Evolutionary conservation across 2,797 vertebrate genomes (phyloP), one percentile per base, ranked within the genome.

Genomic region (Sebastes flavidus): DNA sequence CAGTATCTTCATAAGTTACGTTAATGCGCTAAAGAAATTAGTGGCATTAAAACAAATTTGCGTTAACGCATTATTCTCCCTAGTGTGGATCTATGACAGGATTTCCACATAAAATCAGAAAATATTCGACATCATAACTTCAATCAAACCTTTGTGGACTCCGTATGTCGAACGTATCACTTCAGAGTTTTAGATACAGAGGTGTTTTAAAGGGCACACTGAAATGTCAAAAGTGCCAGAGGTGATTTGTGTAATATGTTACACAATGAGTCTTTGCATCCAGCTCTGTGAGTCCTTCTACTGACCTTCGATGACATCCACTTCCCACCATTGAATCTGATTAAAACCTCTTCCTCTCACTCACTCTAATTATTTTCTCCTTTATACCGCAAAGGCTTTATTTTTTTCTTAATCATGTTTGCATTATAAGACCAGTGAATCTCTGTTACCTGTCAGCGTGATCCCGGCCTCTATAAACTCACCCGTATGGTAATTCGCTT

Each of bases 291-390:
- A 74, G 75, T 73, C 71, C 52, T 72, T 77, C 52, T 30, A 2
- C 9, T 69, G 72, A 80, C 82, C 76, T 61, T 24, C n/a, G 46
- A 34, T 77, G 32, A 61, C 73, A 68, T 65, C 72, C 46, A 58
- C 69, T 71, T 62, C 65, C 60, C 12, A 42, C 12, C 1, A 67
- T 80, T 65, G 67, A 62, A 87, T 83, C 80, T 62, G 77, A 88
- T 90, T 83, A 86, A 86, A 86, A 61, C 13, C 65, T 60, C 77
- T 18, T 32, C n/a, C 61, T 22, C 20, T 80, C 77, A 49, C 55
- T 79, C 70, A 27, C 58, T 52, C 29, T 67, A 74, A 77, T 82
- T 59, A 65, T 67, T 76, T 77, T 65, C 60, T 61, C 16, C 60
- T 61, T 80, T 65, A 63, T 10, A 16, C 32, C 2, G 1, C 59